A percentile compares a stretch with the other conserved stretches of the same genome.
phyloP scores from a whole-genome alignment of 2,888 invertebrate genomes.

The Leptopterna dolabrata region DNA sequence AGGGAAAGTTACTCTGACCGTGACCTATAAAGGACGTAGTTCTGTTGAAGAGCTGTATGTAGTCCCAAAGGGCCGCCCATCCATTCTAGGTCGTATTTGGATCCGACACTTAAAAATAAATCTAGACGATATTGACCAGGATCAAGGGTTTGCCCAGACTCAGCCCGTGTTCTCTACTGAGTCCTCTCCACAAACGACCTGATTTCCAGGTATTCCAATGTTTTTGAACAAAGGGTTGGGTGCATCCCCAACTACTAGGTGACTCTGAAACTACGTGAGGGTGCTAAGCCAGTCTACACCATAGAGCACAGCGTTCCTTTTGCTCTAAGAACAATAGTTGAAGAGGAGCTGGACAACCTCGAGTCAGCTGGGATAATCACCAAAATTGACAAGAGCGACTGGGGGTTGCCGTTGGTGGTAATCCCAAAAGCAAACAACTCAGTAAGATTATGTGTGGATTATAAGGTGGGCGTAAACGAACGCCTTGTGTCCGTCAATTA shows the following conservation, averaged over 20 bases:
- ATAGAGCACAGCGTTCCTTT: constrained; percentile 25
- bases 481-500: constrained; percentile 55
- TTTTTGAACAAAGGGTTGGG: not conserved
- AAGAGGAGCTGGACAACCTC: constrained; percentile 50
- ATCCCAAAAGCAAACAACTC: constrained; percentile 33
- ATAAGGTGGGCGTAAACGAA: constrained; percentile 11
- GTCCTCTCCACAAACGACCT: not conserved
- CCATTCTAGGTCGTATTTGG: too few species aligned
- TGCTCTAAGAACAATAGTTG: constrained; percentile 38
- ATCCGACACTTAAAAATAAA: too few species aligned
- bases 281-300: constrained; percentile 16
- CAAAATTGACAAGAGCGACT: constrained; percentile 47
- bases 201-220: not conserved
- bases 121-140: not conserved
- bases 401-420: constrained; percentile 32
- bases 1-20: too few species aligned
- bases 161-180: not conserved
- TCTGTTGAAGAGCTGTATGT: too few species aligned
- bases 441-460: too few species aligned
- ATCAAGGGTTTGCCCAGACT: not conserved
- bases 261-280: constrained; percentile 11
- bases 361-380: constrained; percentile 54
- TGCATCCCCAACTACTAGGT: not conserved
- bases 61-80: too few species aligned
- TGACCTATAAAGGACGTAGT: too few species aligned